Base-by-base conservation (phyloP, 1,140 invertebrate species). In the Drosophila baimaii region DNA sequence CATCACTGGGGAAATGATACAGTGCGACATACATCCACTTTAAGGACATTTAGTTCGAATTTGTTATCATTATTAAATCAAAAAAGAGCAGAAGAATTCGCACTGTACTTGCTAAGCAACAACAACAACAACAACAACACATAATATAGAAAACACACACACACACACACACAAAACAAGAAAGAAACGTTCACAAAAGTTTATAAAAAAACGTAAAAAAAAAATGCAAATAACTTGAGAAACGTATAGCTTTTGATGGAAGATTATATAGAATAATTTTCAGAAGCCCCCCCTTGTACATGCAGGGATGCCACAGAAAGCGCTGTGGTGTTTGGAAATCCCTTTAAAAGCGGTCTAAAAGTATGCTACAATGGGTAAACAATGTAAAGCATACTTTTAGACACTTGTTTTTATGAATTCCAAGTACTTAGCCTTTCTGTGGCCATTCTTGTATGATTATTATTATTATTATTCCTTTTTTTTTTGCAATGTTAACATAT, bases 111-210 rank as follows among this genome's bases (percentile, higher is more conserved):
- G n/a, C 39, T 25, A 23, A 61, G 46, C 46, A 52, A 29, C 17
- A 9, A 33, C 31, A 33, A 33, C 29, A 31, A n/a, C n/a, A n/a
- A n/a, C n/a, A n/a, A 31, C 17, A 35, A 44, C 37, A 43, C 31
- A 61, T 17, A 46, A 61, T 12, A 56, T 25, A 37, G 17, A 54
- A 21, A n/a, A 63, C 25, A 49, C 27, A 56, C 31, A 51, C 46
- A 73, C n/a, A 17, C 33, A 64, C 27, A 51, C 35, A 68, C 33
- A 52, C 54, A 76, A 59, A 74, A 31, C 47, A 77, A 59, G 17
- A 43, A 43, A 55, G 29, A 66, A 77, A 59, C 52, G 37, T 74
- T 77, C 73, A 77, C 73, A 77, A 76, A 66, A 49, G 27, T 12
- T 29, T 17, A 10, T 31, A 31, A 25, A 39, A 54, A n/a, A 39